phyloP scores from a whole-genome alignment of 2,888 invertebrate species.

The Drosophila kanekoi region DNA sequence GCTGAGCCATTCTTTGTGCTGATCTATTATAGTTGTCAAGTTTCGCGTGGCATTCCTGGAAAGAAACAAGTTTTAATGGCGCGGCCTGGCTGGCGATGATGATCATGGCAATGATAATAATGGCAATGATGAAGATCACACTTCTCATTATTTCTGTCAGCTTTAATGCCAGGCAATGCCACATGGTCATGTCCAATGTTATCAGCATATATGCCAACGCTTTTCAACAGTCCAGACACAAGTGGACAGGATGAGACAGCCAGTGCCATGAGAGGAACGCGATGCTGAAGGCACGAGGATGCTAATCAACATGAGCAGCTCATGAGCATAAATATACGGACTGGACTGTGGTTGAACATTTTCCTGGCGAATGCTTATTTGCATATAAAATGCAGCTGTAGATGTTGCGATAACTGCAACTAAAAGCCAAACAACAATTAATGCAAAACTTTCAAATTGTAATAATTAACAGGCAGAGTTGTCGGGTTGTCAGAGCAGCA shows the following conservation, averaged over 20 bases:
- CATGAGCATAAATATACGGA: constrained; percentile 34
- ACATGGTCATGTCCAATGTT: constrained; percentile 36
- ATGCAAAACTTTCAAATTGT: constrained; percentile 59
- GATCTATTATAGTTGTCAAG: constrained; percentile 44
- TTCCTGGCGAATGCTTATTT: constrained; percentile 56
- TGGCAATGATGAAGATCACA: constrained; percentile 35
- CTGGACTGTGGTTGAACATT: constrained; percentile 26
- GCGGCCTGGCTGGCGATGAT: constrained; percentile 16
- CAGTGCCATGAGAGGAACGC: background rate
- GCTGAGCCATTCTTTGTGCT: constrained; percentile 23
- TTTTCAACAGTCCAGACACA: constrained; percentile 50
- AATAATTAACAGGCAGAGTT: constrained; percentile 46
- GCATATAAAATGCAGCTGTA: constrained; percentile 62
- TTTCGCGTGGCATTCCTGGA: constrained; percentile 28
- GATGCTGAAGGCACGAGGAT: constrained; percentile 8
- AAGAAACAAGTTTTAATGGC: constrained; percentile 39
- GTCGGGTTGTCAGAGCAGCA: constrained; percentile 27
- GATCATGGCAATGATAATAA: constrained; percentile 19
- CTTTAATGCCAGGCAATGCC: constrained; percentile 22
- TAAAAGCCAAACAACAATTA: constrained; percentile 61
- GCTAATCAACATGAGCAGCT: constrained; percentile 52
- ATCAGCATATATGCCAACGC: constrained; percentile 53
- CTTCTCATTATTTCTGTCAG: constrained; percentile 45
- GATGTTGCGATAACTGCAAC: constrained; percentile 42
- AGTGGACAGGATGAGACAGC: constrained; percentile 32